Conservation (phyloP, 1,140 invertebrate genomes). For the Arctopsyche grandis region DNA sequence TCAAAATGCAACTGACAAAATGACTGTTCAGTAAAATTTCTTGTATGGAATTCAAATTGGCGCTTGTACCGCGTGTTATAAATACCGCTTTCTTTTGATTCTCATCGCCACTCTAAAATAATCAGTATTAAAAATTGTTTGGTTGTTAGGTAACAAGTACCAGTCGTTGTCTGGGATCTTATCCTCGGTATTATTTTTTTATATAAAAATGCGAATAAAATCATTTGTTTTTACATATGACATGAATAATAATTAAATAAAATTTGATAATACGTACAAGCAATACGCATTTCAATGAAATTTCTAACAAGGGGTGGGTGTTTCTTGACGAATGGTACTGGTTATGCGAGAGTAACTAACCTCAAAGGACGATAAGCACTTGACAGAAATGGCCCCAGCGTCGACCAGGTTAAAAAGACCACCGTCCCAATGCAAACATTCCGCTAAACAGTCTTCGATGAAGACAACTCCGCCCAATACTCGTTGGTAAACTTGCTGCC, state of each 20-base stretch:
- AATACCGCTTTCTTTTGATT: slow-evolving; percentile 70
- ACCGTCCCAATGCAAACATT: slow-evolving; percentile 73
- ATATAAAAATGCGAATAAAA: too few relatives aligned
- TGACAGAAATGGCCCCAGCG: slow-evolving; percentile 68
- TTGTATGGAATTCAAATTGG: slow-evolving; percentile 64
- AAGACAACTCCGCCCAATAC: slow-evolving; percentile 71
- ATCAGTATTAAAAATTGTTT: neutral
- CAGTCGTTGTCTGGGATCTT: too few relatives aligned
- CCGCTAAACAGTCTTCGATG: slow-evolving; percentile 68
- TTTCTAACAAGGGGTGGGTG: too few relatives aligned
- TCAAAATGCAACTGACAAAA: slow-evolving; percentile 69
- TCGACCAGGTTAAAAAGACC: slow-evolving; percentile 66
- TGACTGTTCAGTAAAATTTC: slow-evolving; percentile 67
- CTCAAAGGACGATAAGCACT: slow-evolving; percentile 72
- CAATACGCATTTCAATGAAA: too few relatives aligned
- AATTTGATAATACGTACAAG: too few relatives aligned
- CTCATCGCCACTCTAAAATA: slow-evolving; percentile 59
- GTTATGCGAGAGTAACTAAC: slow-evolving; percentile 55
- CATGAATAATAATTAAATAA: too few relatives aligned
- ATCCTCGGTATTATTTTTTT: too few relatives aligned
- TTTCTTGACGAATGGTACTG: too few relatives aligned
- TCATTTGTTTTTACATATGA: too few relatives aligned
- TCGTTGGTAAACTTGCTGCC: slow-evolving; percentile 68
- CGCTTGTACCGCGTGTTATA: slow-evolving; percentile 65
- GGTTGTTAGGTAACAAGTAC: too few relatives aligned